These are phyloP conservation scores for Leptocoma aspasia DNA, from an alignment of 2,113 vertebrate genomes.

Conservation along the genomic window DNA sequence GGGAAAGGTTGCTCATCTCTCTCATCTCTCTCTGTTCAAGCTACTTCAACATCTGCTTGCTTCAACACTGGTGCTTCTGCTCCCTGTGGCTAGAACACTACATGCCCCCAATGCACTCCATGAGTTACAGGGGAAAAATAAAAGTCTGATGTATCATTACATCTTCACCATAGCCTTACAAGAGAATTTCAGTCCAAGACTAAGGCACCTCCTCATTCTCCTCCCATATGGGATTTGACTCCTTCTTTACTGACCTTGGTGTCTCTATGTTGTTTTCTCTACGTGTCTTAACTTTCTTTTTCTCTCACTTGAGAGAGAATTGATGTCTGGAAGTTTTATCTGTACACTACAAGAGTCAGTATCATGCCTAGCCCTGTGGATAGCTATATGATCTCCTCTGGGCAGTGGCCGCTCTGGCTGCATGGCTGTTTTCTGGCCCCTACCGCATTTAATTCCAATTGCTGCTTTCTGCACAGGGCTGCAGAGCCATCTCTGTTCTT, in stretches of 20 bases:
- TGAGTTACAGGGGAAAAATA: neutral
- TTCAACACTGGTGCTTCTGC: neutral
- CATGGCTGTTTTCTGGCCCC: neutral
- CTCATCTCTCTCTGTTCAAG: neutral
- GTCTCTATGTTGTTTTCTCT: neutral
- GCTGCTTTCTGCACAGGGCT: neutral
- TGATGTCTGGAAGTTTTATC: neutral
- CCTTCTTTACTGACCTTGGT: neutral
- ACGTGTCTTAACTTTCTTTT: neutral
- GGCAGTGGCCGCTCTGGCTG: neutral
- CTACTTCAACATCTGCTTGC: neutral
- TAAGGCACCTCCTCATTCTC: neutral
- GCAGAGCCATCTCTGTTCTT: neutral
- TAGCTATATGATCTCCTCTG: neutral
- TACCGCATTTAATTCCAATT: neutral
- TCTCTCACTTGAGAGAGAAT: neutral
- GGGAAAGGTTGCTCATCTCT: neutral
- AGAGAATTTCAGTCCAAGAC: neutral
- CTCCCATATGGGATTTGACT: too few species aligned
- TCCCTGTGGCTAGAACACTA: neutral
- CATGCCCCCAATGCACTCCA: neutral
- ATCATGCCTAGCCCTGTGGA: neutral
- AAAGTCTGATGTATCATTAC: neutral
- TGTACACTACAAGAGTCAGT: neutral
- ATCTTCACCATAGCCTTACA: neutral